phyloP scores from a whole-genome alignment of 2,888 invertebrate species.

The Scelioninae gen. 1 region DNA sequence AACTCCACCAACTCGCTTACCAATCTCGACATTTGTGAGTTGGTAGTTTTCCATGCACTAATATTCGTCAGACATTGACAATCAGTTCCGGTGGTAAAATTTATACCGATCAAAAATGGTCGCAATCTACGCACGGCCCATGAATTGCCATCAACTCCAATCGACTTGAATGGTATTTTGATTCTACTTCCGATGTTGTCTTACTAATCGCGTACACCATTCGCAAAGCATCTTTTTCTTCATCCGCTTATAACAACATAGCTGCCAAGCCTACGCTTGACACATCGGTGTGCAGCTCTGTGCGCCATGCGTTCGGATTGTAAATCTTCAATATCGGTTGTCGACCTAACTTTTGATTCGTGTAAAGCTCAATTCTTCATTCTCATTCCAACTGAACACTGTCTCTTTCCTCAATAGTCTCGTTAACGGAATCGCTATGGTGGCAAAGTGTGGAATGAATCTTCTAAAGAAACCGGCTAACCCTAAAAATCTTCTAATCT shows the following conservation, averaged over 20 bases:
- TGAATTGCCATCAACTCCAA: slow-evolving; percentile 67
- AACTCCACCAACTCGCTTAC: slow-evolving; percentile 68
- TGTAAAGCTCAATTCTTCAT: no score
- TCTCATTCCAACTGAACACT: no score
- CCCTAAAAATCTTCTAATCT: slow-evolving; percentile 13
- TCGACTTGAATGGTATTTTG: not conserved
- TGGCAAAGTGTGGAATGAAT: not conserved
- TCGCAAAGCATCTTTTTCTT: no score
- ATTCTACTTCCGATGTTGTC: no score
- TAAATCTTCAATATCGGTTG: no score
- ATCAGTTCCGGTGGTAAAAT: slow-evolving; percentile 71
- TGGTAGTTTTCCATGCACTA: slow-evolving; percentile 66
- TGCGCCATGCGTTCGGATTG: no score
- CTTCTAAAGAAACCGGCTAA: slow-evolving; percentile 12
- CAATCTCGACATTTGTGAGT: slow-evolving; percentile 71
- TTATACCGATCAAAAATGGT: slow-evolving; percentile 65
- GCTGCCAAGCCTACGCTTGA: no score
- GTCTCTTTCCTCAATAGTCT: not conserved
- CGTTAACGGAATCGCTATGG: not conserved
- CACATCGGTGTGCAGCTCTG: no score
- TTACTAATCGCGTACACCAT: no score
- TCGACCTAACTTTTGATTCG: no score
- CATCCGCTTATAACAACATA: no score
- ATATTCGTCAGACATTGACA: slow-evolving; percentile 72
- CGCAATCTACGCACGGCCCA: slow-evolving; percentile 49